Conservation (phyloP, 2,113 vertebrate genomes). For the Polypterus bichir region DNA sequence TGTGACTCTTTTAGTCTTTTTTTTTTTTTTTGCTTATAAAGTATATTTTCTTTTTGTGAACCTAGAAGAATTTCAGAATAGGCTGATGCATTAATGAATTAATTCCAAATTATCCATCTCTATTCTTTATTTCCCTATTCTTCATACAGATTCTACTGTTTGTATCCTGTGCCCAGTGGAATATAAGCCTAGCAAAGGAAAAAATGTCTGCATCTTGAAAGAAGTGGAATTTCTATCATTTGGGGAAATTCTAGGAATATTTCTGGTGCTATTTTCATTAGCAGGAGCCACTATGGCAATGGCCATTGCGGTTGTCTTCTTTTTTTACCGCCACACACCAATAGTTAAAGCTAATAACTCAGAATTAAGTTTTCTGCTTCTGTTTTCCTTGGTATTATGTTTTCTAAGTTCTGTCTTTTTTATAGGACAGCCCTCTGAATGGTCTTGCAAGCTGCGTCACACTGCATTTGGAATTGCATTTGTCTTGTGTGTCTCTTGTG, state of each 20-base stretch:
- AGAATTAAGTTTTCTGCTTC: not conserved
- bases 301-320: not conserved
- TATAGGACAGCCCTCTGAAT: constrained; percentile 1
- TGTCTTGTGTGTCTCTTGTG: constrained; percentile 4
- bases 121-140: not conserved
- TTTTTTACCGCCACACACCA: not conserved
- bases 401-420: not conserved
- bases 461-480: constrained; percentile 4
- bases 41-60: too few relatives aligned
- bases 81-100: too few relatives aligned
- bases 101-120: too few relatives aligned
- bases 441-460: constrained; percentile 1
- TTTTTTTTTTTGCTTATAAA: too few relatives aligned
- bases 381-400: not conserved
- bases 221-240: not conserved
- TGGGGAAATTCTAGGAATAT: not conserved
- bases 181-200: not conserved
- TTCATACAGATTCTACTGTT: not conserved
- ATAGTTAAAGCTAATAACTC: constrained; percentile 1
- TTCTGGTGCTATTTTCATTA: not conserved
- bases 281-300: not conserved
- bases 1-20: too few relatives aligned
- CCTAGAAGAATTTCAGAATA: too few relatives aligned
- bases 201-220: not conserved
- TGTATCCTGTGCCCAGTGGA: not conserved